A percentile compares a stretch with the other conserved stretches of the same genome.
Conservation (phyloP, 2,888 invertebrate genomes). For the Euproctis similis region DNA sequence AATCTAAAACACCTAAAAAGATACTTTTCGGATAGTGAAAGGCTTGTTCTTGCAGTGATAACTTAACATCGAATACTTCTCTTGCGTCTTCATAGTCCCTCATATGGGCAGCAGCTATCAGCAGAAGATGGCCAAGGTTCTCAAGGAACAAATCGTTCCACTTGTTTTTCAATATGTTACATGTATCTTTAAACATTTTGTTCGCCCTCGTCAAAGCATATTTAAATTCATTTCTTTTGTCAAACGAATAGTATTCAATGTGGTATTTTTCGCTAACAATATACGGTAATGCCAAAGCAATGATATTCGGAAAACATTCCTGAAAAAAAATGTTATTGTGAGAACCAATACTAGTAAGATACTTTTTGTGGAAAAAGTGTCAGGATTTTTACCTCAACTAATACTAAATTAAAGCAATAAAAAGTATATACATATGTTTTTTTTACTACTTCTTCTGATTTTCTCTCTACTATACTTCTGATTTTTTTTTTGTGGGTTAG, state of each 20-base stretch:
- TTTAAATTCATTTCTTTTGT: constrained; percentile 22
- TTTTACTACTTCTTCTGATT: no score
- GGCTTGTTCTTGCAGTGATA: constrained; percentile 40
- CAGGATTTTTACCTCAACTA: no score
- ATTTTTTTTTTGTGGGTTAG: no score
- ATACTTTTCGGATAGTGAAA: constrained; percentile 54
- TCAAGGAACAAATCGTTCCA: constrained; percentile 54
- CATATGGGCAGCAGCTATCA: constrained; percentile 41
- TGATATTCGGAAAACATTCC: constrained; percentile 52
- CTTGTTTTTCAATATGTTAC: constrained; percentile 44
- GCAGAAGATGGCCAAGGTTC: constrained; percentile 54
- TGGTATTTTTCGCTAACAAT: constrained; percentile 50
- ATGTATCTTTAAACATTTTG: constrained; percentile 43
- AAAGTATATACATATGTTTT: no score
- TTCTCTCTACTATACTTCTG: no score
- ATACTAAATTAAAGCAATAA: no score
- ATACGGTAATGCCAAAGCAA: constrained; percentile 54
- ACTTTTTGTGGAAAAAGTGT: no score
- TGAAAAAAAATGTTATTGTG: no score
- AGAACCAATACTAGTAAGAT: no score
- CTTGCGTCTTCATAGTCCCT: constrained; percentile 47
- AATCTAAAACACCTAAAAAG: constrained; percentile 53
- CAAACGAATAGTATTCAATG: constrained; percentile 27
- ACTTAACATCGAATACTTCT: constrained; percentile 34
- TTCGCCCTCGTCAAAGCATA: constrained; percentile 31